Evolutionary conservation across 2,888 invertebrate species (phyloP).

Genomic region (Molanna angustata): DNA sequence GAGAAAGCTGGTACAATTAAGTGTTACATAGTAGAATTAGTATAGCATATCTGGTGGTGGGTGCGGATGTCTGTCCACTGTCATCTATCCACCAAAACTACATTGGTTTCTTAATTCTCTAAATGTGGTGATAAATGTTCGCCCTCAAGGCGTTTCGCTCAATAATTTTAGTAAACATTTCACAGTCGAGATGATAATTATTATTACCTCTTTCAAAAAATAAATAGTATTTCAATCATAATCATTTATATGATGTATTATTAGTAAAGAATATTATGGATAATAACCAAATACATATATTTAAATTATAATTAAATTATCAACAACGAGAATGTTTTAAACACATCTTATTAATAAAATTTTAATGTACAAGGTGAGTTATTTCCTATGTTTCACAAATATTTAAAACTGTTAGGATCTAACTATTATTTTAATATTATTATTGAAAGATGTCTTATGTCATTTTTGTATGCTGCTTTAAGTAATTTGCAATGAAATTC

Average conservation of each 20-base stretch:
- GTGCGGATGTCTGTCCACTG: constrained; percentile 9
- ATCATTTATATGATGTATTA: constrained; percentile 42
- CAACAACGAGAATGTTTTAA: constrained; percentile 16
- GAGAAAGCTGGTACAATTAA: constrained; percentile 46
- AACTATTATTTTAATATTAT: constrained; percentile 2
- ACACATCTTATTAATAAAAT: constrained; percentile 12
- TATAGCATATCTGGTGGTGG: constrained; percentile 42
- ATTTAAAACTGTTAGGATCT: background rate
- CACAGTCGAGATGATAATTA: no score
- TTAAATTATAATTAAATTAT: constrained; percentile 2
- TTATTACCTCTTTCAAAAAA: constrained; percentile 60
- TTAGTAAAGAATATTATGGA: constrained; percentile 2
- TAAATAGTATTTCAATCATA: constrained; percentile 47
- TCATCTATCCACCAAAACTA: constrained; percentile 47
- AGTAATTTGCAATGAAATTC: constrained; percentile 9
- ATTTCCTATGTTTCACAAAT: constrained; percentile 8
- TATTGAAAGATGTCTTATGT: constrained; percentile 13
- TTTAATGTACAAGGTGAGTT: constrained; percentile 1
- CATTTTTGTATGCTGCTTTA: constrained; percentile 7
- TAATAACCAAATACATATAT: constrained; percentile 17
- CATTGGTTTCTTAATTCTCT: constrained; percentile 57
- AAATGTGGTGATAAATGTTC: constrained; percentile 55
- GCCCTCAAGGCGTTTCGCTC: constrained; percentile 54
- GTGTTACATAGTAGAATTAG: constrained; percentile 53
- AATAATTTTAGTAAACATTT: constrained; percentile 59